These are phyloP conservation scores for Panopea generosa DNA, from an alignment of 2,888 invertebrate genomes.

Conservation along the genomic window DNA sequence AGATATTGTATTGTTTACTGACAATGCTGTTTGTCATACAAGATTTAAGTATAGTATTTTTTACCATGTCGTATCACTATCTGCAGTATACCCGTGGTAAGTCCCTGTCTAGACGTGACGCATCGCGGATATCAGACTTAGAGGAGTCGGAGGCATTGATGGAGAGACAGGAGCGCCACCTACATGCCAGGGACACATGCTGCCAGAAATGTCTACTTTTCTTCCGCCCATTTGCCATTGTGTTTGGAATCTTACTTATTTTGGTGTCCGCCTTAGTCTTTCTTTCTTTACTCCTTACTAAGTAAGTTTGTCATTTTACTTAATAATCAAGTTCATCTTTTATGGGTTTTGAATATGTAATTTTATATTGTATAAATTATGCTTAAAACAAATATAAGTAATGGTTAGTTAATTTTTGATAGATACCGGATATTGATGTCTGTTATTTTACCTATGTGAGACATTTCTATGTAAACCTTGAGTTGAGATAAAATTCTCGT, in stretches of 20 bases:
- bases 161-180: constrained; percentile 80
- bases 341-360: too few species aligned
- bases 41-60: too few species aligned
- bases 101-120: constrained; percentile 75
- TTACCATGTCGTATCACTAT: too few species aligned
- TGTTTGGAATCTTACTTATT: constrained; percentile 82
- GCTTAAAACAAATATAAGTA: too few species aligned
- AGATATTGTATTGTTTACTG: too few species aligned
- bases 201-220: constrained; percentile 78
- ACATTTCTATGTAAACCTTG: too few species aligned
- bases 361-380: too few species aligned
- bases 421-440: too few species aligned
- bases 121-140: constrained; percentile 74
- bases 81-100: constrained; percentile 71
- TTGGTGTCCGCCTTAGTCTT: constrained; percentile 83
- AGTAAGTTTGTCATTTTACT: constrained; percentile 75
- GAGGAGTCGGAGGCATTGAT: constrained; percentile 83
- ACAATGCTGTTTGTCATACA: too few species aligned
- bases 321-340: neutral
- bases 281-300: constrained; percentile 84
- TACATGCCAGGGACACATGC: constrained; percentile 78
- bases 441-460: too few species aligned
- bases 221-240: constrained; percentile 84
- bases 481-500: too few species aligned
- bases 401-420: too few species aligned